A percentile compares a stretch with the other conserved stretches of the same genome.
Conservation (phyloP, 1,140 invertebrate species). For the Chionoecetes opilio region DNA sequence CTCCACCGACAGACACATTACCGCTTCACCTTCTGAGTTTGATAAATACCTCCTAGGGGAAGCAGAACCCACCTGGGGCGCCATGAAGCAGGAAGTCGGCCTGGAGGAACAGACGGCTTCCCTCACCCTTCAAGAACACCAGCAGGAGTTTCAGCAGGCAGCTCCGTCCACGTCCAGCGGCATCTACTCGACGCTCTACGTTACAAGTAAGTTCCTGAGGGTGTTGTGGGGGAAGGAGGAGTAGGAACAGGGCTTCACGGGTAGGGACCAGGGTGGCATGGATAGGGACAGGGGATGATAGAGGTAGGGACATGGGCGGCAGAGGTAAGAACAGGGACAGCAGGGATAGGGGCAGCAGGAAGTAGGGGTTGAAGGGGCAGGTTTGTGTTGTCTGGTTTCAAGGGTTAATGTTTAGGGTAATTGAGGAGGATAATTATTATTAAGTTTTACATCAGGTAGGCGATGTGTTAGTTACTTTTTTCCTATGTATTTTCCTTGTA, state of each 20-base stretch:
- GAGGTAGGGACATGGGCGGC: neutral
- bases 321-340: no score
- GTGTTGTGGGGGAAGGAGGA: neutral
- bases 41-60: neutral
- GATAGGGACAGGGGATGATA: neutral
- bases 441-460: no score
- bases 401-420: neutral
- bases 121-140: neutral
- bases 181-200: neutral
- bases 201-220: neutral
- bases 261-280: neutral
- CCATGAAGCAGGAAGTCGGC: neutral
- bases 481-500: no score
- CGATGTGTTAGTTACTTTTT: no score
- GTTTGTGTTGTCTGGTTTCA: neutral
- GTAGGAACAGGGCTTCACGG: neutral
- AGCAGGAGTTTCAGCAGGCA: neutral
- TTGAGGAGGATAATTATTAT: neutral
- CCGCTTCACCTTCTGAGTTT: neutral
- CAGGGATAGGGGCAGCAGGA: neutral
- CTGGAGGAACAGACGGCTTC: neutral
- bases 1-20: no score
- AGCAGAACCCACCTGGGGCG: neutral
- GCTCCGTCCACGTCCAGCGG: no score
- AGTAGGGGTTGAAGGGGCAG: neutral